Percentiles rank a stretch among this genome's conserved stretches.
These are phyloP conservation scores for Zaprionus capensis DNA, from an alignment of 1,140 invertebrate species.

Conservation along the genomic window DNA sequence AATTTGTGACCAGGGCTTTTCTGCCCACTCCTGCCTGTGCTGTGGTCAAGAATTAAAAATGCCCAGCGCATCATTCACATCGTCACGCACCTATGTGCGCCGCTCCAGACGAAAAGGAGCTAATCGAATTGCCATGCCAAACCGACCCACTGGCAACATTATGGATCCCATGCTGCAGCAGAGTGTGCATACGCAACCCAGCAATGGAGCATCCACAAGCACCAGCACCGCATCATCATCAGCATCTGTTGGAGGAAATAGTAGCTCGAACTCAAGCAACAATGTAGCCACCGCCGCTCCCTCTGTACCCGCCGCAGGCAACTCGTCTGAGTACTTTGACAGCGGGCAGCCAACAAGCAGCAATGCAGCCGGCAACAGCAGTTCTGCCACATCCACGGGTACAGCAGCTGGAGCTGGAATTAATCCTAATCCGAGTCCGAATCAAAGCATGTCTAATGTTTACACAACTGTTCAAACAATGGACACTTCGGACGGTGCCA, in stretches of 20 bases:
- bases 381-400: constrained; percentile 24
- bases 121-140: constrained; percentile 92
- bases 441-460: constrained; percentile 43
- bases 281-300: constrained; percentile 22
- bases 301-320: constrained; percentile 22
- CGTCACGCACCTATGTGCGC: constrained; percentile 93
- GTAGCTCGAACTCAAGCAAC: constrained; percentile 16
- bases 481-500: constrained; percentile 63
- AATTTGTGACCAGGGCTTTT: constrained; percentile 50
- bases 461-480: constrained; percentile 67
- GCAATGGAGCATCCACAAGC: constrained; percentile 36
- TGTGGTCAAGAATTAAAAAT: constrained; percentile 86
- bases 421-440: constrained; percentile 20
- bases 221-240: constrained; percentile 19
- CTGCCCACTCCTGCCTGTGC: constrained; percentile 22
- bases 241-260: constrained; percentile 15
- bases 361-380: constrained; percentile 10
- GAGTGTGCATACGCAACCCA: constrained; percentile 85
- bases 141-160: constrained; percentile 87
- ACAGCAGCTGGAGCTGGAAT: constrained; percentile 7
- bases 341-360: constrained; percentile 64
- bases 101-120: constrained; percentile 92
- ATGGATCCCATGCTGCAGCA: constrained; percentile 86
- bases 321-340: constrained; percentile 65
- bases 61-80: constrained; percentile 95